These are phyloP conservation scores for Ameiurus melas DNA, from an alignment of 2,113 vertebrate species.

Conservation along the genomic window DNA sequence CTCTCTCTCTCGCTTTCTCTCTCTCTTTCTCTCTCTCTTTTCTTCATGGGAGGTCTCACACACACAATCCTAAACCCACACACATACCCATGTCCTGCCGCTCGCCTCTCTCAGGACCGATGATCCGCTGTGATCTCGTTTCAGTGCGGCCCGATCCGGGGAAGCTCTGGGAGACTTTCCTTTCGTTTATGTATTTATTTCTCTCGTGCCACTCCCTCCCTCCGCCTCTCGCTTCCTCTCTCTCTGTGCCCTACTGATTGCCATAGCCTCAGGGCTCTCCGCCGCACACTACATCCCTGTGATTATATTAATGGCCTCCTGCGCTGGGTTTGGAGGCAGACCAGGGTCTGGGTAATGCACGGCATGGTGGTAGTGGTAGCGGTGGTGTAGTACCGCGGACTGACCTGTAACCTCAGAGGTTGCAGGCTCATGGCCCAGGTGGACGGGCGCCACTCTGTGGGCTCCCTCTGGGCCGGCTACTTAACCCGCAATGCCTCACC, in stretches of 20 bases:
- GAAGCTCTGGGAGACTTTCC: slow-evolving; percentile 57
- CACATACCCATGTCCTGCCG: slow-evolving; percentile 37
- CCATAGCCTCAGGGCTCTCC: slow-evolving; percentile 63
- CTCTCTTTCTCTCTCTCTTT: background rate
- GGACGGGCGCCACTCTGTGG: slow-evolving; percentile 1
- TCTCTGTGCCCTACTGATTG: slow-evolving; percentile 66
- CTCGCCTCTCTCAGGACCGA: slow-evolving; percentile 45
- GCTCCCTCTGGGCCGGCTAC: slow-evolving; percentile 44
- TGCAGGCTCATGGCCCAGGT: slow-evolving; percentile 48
- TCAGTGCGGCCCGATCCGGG: slow-evolving; percentile 45
- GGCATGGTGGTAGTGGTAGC: background rate
- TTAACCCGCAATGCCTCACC: slow-evolving; percentile 46
- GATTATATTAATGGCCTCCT: slow-evolving; percentile 70
- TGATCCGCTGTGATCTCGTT: slow-evolving; percentile 53
- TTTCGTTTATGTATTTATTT: slow-evolving; percentile 62
- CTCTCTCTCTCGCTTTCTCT: background rate
- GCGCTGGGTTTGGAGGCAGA: slow-evolving; percentile 52
- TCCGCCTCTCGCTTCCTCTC: slow-evolving; percentile 62
- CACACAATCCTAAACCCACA: slow-evolving; percentile 17
- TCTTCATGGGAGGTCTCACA: slow-evolving; percentile 56
- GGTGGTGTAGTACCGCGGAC: slow-evolving; percentile 23
- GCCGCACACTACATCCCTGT: slow-evolving; percentile 67
- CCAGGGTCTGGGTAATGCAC: slow-evolving; percentile 43
- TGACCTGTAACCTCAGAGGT: slow-evolving; percentile 53
- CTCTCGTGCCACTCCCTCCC: slow-evolving; percentile 55